Percentiles rank a stretch among this genome's conserved stretches.
phyloP scores from a whole-genome alignment of 2,888 invertebrate genomes.

The Noctua fimbriata region DNA sequence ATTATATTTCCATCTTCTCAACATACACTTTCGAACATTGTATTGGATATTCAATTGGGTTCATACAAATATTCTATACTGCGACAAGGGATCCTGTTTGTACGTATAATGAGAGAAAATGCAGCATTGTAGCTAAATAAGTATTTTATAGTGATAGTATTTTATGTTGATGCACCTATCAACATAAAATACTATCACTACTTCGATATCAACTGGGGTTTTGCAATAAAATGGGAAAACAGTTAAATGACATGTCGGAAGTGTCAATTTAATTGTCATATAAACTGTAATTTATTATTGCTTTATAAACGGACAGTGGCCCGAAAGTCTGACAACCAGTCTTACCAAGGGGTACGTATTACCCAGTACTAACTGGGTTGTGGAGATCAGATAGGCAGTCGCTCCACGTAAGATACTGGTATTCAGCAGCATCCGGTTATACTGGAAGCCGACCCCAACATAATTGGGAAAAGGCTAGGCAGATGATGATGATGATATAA shows the following conservation, averaged over 20 bases:
- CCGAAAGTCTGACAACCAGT: too few species aligned
- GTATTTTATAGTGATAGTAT: not conserved
- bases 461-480: too few species aligned
- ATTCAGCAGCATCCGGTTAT: not conserved
- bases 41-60: slow-evolving; percentile 5
- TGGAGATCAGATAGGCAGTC: not conserved
- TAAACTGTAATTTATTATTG: not conserved
- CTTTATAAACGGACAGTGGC: not conserved
- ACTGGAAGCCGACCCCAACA: too few species aligned
- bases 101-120: not conserved
- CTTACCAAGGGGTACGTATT: too few species aligned
- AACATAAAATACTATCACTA: too few species aligned
- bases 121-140: not conserved
- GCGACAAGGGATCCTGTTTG: slow-evolving; percentile 1
- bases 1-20: slow-evolving; percentile 52
- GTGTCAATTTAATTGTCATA: not conserved
- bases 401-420: not conserved
- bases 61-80: slow-evolving; percentile 14
- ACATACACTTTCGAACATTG: slow-evolving; percentile 23
- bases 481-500: too few species aligned
- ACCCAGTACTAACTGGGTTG: too few species aligned
- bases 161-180: slow-evolving; percentile 1
- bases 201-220: slow-evolving; percentile 14
- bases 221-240: not conserved
- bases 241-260: not conserved